Base-by-base conservation (phyloP, 2,888 invertebrate genomes). In the Elgonia sp. region DNA sequence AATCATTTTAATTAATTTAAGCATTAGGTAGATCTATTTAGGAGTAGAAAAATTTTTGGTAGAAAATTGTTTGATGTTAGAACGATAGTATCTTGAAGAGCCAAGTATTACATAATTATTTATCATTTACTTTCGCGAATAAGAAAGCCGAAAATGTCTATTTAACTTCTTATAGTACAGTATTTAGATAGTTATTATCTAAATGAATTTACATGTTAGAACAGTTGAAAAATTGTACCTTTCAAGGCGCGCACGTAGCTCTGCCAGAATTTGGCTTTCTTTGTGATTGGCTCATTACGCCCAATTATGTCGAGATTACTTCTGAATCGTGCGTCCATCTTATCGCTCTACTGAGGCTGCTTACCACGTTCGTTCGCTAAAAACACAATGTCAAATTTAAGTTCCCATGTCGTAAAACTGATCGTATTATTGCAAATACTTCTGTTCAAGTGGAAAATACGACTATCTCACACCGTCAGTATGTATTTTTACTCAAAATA, bases 231-330 rank as follows among this genome's bases (percentile, higher is more conserved):
- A 60, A 42, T 4, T 16, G 21, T 95, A 98, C 98, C 98, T 96
- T 98, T 98, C 92, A 98, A 96, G 95, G 98, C 98, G 95, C 98
- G 97, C 95, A 98, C 97, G 95, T 97, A 98, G 94, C 98, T 98
- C 95, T 98, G 98, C 98, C 98, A 98, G 96, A 98, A 98, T 96
- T 97, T 98, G 95, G 98, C 98, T 96, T 98, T 98, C 96, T 97
- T 98, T 95, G 97, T 97, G 95, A 98, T 97, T 95, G 97, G 96
- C 96, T 98, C 98, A 95, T 98, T 98, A 95, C 98, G 97, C 96
- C 98, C 97, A 95, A 98, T 98, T 97, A 98, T 98, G 96, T 98
- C 98, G 96, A 98, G 97, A 96, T 98, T 98, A 95, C 96, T 97
- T 96, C 97, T 98, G 96, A 98, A 97, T 93, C 94, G 93, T 93